phyloP scores from a whole-genome alignment of 53 echinoderm and acorn worm species.

The Henricia sp. region DNA sequence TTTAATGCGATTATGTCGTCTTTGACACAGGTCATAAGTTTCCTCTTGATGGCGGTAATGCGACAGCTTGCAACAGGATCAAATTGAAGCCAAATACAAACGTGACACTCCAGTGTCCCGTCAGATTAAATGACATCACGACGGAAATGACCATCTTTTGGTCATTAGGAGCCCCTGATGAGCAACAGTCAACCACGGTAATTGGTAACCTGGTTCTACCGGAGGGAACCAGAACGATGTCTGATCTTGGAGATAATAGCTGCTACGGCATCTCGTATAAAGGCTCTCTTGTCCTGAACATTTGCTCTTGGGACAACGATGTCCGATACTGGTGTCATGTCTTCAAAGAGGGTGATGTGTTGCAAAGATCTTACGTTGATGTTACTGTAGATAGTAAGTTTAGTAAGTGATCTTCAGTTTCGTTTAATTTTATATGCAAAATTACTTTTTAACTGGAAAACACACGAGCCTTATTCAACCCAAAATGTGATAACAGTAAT shows the following conservation, averaged over 20 bases:
- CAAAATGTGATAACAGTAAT: too few relatives aligned
- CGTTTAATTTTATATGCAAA: too few relatives aligned
- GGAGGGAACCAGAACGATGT: not conserved
- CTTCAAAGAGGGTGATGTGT: not conserved
- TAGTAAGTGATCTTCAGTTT: too few relatives aligned
- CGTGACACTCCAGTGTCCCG: constrained; percentile 1
- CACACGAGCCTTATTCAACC: too few relatives aligned
- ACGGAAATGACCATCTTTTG: not conserved
- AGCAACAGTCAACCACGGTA: not conserved
- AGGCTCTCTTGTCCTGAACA: not conserved
- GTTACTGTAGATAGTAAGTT: not conserved
- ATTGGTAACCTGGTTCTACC: not conserved
- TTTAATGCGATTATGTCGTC: not conserved
- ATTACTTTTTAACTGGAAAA: too few relatives aligned
- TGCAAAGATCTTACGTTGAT: constrained; percentile 14
- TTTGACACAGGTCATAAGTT: constrained; percentile 9
- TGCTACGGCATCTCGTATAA: not conserved
- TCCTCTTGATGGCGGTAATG: constrained; percentile 10
- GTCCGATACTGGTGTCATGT: constrained; percentile 51
- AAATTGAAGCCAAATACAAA: not conserved
- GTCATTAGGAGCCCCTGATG: constrained; percentile 1
- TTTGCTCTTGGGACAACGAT: not conserved
- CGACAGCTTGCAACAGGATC: not conserved
- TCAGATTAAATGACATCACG: not conserved
- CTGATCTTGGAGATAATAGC: not conserved